phyloP scores from a whole-genome alignment of 2,113 vertebrate species.

The Taurulus bubalis region DNA sequence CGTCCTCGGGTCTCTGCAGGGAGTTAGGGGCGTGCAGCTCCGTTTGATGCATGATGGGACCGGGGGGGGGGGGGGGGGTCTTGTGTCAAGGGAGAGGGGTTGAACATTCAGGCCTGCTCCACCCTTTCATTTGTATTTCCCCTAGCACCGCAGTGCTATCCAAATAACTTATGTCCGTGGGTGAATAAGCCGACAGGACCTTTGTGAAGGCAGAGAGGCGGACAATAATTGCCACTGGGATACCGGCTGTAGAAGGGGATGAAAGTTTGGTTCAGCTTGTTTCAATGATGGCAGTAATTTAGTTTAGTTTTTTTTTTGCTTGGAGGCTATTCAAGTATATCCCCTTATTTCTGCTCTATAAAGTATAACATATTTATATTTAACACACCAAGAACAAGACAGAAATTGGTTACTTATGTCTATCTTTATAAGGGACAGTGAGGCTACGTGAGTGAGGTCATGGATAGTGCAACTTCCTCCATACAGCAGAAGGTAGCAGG shows the following conservation, averaged over 20 bases:
- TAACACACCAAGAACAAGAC: not conserved
- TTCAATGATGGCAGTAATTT: not conserved
- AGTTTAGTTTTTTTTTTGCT: not conserved
- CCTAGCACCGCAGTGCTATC: not conserved
- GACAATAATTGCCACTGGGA: not conserved
- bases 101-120: constrained; percentile 12
- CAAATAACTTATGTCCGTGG: constrained; percentile 35
- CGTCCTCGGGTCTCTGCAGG: constrained; percentile 1
- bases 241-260: not conserved
- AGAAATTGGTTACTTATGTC: not conserved
- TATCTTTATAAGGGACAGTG: constrained; percentile 20
- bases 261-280: constrained; percentile 30
- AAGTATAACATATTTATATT: constrained; percentile 19
- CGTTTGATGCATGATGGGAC: constrained; percentile 32
- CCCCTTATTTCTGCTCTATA: not conserved
- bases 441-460: constrained; percentile 27
- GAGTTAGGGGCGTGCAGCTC: constrained; percentile 8
- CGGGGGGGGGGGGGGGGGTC: not conserved
- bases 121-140: constrained; percentile 23
- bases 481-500: constrained; percentile 45
- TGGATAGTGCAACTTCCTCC: constrained; percentile 22
- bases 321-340: not conserved
- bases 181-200: constrained; percentile 34
- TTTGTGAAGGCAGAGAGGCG: constrained; percentile 28
- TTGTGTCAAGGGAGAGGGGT: constrained; percentile 19